Base-by-base conservation (phyloP, 1,140 invertebrate genomes). In the Drosophila neocordata region DNA sequence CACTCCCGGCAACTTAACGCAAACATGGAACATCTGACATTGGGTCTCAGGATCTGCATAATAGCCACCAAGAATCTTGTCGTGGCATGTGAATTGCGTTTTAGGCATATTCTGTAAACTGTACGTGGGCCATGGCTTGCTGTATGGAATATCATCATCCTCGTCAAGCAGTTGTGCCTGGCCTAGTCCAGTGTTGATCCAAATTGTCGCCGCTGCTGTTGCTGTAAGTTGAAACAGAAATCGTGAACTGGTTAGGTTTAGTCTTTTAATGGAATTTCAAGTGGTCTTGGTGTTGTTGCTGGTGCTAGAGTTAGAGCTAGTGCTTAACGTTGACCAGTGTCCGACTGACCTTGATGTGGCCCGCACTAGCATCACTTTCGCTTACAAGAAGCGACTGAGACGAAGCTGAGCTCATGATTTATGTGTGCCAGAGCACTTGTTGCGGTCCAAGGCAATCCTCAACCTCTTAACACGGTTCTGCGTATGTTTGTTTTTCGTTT, bases 21-120 rank as follows among this genome's bases (percentile, higher is more conserved):
- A 97, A 53, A 97, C 96, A 89, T 98, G 97, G 92, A 97, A 98
- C 93, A 97, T 96, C 92, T 98, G 97, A 92, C 97, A 98, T 84
- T 97, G 96, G 0, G 97, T 96, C 91, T 98, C 97, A 0, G 95
- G 94, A 92, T 98, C 97, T 11, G 97, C 97, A 91, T 98, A 98
- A 92, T 98, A 98, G 44, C 97, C 96, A 67, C 97, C 97, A 18
- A 97, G 93, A 76, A 97, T 96, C 92, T 97, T 97, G 79, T 96
- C 96, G 68, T 95, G 93, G 92, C 97, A 98, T 72, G 95, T 95
- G 93, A 98, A 98, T 60, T 94, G 94, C 51, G 97, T 97, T 71
- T 95, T 94, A 62, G 96, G 97, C 94, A 98, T 96, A 78, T 94
- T 94, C 78, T 96, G 94, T 76, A 95, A 94, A 63, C 95, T 95